Percentiles rank a stretch among this genome's conserved stretches.
phyloP scores from a whole-genome alignment of 1,140 invertebrate species.

The Limonius californicus region DNA sequence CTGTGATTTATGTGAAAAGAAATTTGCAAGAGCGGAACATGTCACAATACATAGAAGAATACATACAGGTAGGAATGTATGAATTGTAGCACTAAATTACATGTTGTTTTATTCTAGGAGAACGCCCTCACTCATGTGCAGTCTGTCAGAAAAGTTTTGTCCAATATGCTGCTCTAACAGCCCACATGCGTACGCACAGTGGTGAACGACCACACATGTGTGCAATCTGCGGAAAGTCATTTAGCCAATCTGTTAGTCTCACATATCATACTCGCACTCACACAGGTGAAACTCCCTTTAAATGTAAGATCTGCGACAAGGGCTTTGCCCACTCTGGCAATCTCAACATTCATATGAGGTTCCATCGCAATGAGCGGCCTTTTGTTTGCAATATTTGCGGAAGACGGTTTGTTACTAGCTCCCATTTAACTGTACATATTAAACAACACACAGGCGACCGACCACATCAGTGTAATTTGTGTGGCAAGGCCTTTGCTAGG shows the following conservation, averaged over 20 bases:
- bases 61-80: constrained; percentile 48
- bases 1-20: constrained; percentile 54
- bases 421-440: constrained; percentile 30
- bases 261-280: constrained; percentile 67
- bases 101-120: constrained; percentile 42
- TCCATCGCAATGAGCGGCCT: constrained; percentile 31
- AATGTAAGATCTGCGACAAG: constrained; percentile 54
- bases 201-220: constrained; percentile 67
- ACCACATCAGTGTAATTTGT: constrained; percentile 52
- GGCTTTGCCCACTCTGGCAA: constrained; percentile 59
- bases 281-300: constrained; percentile 62
- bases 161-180: constrained; percentile 27
- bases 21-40: constrained; percentile 56
- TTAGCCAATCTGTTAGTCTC: constrained; percentile 52
- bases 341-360: constrained; percentile 51
- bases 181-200: constrained; percentile 50
- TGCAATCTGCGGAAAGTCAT: constrained; percentile 61
- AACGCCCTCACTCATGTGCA: constrained; percentile 61
- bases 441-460: constrained; percentile 36
- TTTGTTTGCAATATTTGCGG: constrained; percentile 29
- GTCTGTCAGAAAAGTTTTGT: constrained; percentile 52
- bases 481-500: constrained; percentile 54
- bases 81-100: no score
- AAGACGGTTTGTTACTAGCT: constrained; percentile 30
- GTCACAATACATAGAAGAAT: constrained; percentile 52